Evolutionary conservation across 2,888 invertebrate species (phyloP).

Genomic region (Dryobota labecula): DNA sequence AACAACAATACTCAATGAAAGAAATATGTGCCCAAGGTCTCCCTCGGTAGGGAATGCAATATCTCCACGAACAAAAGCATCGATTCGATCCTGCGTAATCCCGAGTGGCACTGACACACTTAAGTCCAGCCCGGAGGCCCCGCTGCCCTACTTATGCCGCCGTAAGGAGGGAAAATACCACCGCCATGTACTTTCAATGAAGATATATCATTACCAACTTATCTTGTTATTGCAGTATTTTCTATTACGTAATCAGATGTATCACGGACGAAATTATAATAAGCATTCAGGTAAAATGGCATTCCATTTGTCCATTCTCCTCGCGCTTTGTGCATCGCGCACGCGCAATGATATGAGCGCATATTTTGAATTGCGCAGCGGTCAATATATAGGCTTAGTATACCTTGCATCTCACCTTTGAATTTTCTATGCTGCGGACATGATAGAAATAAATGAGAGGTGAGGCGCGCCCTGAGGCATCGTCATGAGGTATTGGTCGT

Average conservation of each 20-base stretch:
- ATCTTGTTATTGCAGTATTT: constrained; percentile 23
- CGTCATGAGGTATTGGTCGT: constrained; percentile 9
- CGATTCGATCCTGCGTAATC: constrained; percentile 57
- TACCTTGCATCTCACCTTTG: constrained; percentile 44
- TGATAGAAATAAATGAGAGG: constrained; percentile 10
- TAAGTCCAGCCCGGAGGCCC: constrained; percentile 39
- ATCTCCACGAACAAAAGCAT: constrained; percentile 38
- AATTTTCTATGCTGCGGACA: constrained; percentile 19
- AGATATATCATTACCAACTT: neutral
- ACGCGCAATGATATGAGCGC: constrained; percentile 42
- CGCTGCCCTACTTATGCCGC: constrained; percentile 51
- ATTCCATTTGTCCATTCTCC: constrained; percentile 38
- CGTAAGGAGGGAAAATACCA: constrained; percentile 23
- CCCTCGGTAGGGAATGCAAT: constrained; percentile 37
- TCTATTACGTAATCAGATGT: constrained; percentile 6
- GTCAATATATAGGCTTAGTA: constrained; percentile 45
- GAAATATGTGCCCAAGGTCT: constrained; percentile 3
- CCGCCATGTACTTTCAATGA: constrained; percentile 21
- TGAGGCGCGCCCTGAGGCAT: neutral
- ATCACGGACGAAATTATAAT: constrained; percentile 17
- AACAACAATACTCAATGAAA: constrained; percentile 10
- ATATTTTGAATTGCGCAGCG: constrained; percentile 52
- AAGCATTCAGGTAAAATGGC: constrained; percentile 24
- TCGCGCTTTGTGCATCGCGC: constrained; percentile 48
- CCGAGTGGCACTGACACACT: constrained; percentile 51